Percentiles rank a stretch among this genome's conserved stretches.
These are phyloP conservation scores for Drosophila paulistorum DNA, from an alignment of 1,140 invertebrate species.

Conservation along the genomic window DNA sequence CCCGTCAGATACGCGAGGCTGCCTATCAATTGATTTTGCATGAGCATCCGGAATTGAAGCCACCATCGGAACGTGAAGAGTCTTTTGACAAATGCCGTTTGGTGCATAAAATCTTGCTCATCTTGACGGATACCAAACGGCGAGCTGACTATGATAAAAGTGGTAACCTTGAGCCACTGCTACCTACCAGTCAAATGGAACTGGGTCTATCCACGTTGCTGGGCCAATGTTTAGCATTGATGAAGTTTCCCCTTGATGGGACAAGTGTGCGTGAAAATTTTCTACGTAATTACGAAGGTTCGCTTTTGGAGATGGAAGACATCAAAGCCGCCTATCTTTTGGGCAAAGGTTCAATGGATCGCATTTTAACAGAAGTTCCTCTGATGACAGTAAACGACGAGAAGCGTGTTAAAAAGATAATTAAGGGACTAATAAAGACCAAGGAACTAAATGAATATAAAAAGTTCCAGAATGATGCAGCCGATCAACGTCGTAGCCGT, in stretches of 20 bases:
- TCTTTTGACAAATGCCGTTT: background rate
- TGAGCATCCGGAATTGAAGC: background rate
- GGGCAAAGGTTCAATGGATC: constrained; percentile 9
- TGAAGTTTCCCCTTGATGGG: background rate
- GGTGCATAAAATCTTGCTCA: background rate
- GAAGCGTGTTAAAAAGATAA: background rate
- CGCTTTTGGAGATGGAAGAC: background rate
- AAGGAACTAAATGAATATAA: background rate
- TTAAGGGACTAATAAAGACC: background rate
- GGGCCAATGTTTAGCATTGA: background rate
- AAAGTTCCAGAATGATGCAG: background rate
- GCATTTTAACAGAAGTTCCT: background rate
- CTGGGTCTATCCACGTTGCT: background rate
- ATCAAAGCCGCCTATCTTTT: background rate
- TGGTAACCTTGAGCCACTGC: background rate
- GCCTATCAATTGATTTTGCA: constrained; percentile 6
- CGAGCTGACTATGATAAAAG: background rate
- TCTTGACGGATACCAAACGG: background rate
- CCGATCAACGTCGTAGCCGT: background rate
- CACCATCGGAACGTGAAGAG: background rate
- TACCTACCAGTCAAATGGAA: too few relatives aligned
- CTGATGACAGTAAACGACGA: constrained; percentile 4
- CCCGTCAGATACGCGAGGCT: constrained; percentile 13
- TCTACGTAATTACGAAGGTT: background rate
- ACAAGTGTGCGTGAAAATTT: background rate